Base-by-base conservation (phyloP, 1,140 invertebrate species). In the Grapholita molesta region DNA sequence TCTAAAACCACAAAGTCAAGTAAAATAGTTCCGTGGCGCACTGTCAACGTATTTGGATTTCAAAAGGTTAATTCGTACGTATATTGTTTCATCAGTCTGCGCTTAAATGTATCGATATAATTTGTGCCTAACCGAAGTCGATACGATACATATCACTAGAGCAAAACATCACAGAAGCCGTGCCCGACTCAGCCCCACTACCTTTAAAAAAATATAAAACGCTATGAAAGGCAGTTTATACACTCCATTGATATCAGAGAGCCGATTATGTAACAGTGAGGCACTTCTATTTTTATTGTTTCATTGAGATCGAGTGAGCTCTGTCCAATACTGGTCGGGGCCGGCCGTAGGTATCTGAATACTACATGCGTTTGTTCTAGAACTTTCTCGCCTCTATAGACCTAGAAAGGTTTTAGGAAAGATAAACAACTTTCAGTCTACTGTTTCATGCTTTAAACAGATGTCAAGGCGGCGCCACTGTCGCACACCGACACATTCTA, bases 131-230 rank as follows among this genome's bases (percentile, higher is more conserved):
- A 83, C 70, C 80, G 76, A 82, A 72, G 77, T 78, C 72, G 73
- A 73, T 83, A 72, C 68, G n/a, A n/a, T n/a, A 70, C 69, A 72
- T 71, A 83, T 82, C 79, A 83, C 86, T 88, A 87, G 74, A 88
- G 86, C 86, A 79, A 84, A 79, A 86, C 87, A 90, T 89, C 86
- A 88, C 88, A 90, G 85, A 90, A 90, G 88, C 88, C 77, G 75
- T 78, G 35, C 74, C 69, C 72, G 57, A 61, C 79, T 61, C 55
- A 15, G 68, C 71, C 70, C 78, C 78, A 77, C 79, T 64, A 68
- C 73, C 65, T 80, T 83, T 85, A 88, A 89, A 88, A 85, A 89
- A 81, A 89, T 89, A 90, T 86, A 88, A 90, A 91, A 89, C 83
- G 82, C 85, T 88, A 85, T 82, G 67, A 81, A 83, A 89, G 82